Percentiles rank a stretch among this genome's conserved stretches.
phyloP scores from a whole-genome alignment of 2,888 invertebrate species.

The Seira sanloemensis region DNA sequence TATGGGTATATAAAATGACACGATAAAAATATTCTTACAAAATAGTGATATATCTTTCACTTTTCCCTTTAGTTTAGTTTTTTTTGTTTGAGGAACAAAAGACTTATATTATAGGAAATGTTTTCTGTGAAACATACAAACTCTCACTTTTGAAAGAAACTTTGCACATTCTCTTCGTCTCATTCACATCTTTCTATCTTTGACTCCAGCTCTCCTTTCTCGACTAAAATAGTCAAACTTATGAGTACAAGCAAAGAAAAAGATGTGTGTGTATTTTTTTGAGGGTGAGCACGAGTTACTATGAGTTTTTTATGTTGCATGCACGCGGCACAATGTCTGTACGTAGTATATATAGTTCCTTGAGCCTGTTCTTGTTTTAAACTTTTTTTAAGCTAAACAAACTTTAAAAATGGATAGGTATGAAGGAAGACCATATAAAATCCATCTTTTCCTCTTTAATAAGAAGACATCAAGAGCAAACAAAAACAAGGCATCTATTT shows the following conservation, averaged over 20 bases:
- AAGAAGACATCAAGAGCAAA: conserved; percentile 14
- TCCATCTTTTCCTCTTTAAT: conserved; percentile 16
- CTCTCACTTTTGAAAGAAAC: not conserved
- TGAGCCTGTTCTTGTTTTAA: conserved; percentile 12
- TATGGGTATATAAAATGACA: conserved; percentile 4
- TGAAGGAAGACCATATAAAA: conserved; percentile 3
- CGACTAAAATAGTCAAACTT: too few species aligned
- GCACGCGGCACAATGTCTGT: not conserved
- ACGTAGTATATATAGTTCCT: too few species aligned
- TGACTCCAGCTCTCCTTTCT: not conserved
- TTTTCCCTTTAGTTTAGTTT: not conserved
- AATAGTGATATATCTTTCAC: conserved; percentile 12
- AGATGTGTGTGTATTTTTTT: too few species aligned
- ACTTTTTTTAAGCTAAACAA: not conserved
- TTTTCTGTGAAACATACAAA: not conserved
- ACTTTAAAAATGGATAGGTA: not conserved
- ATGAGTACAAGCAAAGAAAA: too few species aligned
- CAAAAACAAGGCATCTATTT: not conserved
- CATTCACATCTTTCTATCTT: conserved; percentile 4
- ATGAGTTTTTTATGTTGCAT: conserved; percentile 10
- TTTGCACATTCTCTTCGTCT: not conserved
- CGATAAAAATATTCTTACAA: not conserved
- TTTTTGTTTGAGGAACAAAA: conserved; percentile 30
- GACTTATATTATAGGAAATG: not conserved
- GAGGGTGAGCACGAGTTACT: not conserved